Base-by-base conservation (phyloP, 2,113 vertebrate genomes). In the Tiliqua scincoides region DNA sequence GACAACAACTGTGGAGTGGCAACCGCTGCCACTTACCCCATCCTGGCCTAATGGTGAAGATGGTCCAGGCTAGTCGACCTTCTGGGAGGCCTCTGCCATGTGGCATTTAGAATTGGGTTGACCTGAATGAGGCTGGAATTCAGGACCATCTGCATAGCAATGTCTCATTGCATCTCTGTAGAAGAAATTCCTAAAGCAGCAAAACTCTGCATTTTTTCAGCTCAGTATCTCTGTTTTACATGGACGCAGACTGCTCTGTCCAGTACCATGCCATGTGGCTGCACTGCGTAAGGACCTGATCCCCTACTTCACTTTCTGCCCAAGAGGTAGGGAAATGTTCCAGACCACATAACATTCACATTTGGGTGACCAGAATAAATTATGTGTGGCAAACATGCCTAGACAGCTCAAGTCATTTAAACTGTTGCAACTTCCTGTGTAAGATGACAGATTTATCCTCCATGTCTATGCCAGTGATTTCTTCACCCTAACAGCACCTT, bases 1-100 rank as follows among this genome's bases (percentile, higher is more conserved):
- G 96, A 97, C 63, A 97, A 97, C 89, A 97, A 97, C 93, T 98
- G 96, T 7, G 97, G 97, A 0, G 96, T 97, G 71, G 54, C 96
- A 32, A 97, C 97, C 0, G 96, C 96, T 0, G 96, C 97, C 32
- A 96, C 97, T 6, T 97, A 95, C n/a, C 97, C 97, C 30, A 95
- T 97, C 0, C 84, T 98, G 87, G 93, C 91, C 2, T 98, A 95
- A 95, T 3, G 54, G 48, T 6, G 32, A 20, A 10, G 8, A 12
- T 3, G 2, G 17, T 10, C 30, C 12, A 48, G 6, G 5, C 2
- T 0, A 0, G 0, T 8, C 15, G 76, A 3, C 61, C n/a, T 35
- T 72, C 23, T 37, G 27, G 20, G 27, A 11, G 21, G 32, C 30
- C n/a, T 63, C 76, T 30, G 12, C 5, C 17, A 17, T n/a, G 4